These are phyloP conservation scores for Hycleus phaleratus DNA, from an alignment of 1,140 invertebrate species.

Conservation along the genomic window DNA sequence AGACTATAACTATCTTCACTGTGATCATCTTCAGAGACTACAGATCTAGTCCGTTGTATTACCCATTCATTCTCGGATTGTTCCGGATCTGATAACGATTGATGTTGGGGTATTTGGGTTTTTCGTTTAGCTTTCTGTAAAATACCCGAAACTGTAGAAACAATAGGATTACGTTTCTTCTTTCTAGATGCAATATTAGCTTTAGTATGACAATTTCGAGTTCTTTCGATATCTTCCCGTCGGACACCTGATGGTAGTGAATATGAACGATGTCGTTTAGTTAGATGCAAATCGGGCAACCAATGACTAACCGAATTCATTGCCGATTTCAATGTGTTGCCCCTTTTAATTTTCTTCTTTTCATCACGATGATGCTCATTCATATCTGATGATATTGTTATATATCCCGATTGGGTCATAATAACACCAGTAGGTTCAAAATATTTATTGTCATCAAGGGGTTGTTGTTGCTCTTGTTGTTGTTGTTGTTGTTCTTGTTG, in stretches of 20 bases:
- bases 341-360: slow-evolving; percentile 58
- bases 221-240: slow-evolving; percentile 49
- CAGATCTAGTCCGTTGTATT: slow-evolving; percentile 49
- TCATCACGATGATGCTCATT: slow-evolving; percentile 46
- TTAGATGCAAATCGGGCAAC: slow-evolving; percentile 71
- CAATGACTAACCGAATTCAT: slow-evolving; percentile 74
- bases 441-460: slow-evolving; percentile 30
- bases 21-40: slow-evolving; percentile 59
- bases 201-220: slow-evolving; percentile 40
- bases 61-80: slow-evolving; percentile 71
- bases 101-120: slow-evolving; percentile 44
- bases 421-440: slow-evolving; percentile 54
- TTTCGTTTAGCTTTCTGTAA: slow-evolving; percentile 69
- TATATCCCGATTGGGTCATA: slow-evolving; percentile 75
- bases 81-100: slow-evolving; percentile 67
- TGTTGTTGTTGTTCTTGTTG: slow-evolving; percentile 33
- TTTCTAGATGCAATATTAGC: slow-evolving; percentile 47
- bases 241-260: slow-evolving; percentile 67
- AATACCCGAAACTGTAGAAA: slow-evolving; percentile 71
- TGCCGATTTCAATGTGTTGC: slow-evolving; percentile 66
- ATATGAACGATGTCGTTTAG: slow-evolving; percentile 69
- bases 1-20: slow-evolving; percentile 66
- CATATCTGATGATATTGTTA: slow-evolving; percentile 63
- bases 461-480: slow-evolving; percentile 28
- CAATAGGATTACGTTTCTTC: slow-evolving; percentile 69